These are phyloP conservation scores for Mamestra configurata DNA, from an alignment of 1,140 invertebrate genomes.

Conservation along the genomic window DNA sequence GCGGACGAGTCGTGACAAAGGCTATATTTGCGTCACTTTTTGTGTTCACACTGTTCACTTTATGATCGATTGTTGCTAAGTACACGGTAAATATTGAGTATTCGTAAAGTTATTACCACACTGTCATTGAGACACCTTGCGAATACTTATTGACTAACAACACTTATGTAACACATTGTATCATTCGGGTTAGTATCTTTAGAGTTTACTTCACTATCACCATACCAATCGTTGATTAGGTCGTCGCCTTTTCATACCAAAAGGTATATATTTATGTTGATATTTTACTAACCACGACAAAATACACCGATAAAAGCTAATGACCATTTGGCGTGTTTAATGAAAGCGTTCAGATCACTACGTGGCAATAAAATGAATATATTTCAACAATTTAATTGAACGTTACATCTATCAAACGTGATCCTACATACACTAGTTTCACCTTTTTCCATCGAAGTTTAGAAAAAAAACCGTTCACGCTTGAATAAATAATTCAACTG, in stretches of 20 bases:
- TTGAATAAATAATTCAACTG: slow-evolving; percentile 36
- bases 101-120: background rate
- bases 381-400: slow-evolving; percentile 56
- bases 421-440: slow-evolving; percentile 45
- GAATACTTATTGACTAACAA: slow-evolving; percentile 6
- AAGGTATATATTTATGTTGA: background rate
- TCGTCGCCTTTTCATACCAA: background rate
- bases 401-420: slow-evolving; percentile 40
- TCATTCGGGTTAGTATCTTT: background rate
- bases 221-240: slow-evolving; percentile 32
- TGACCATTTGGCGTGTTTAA: slow-evolving; percentile 54
- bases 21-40: slow-evolving; percentile 41
- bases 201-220: slow-evolving; percentile 11
- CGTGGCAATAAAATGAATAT: slow-evolving; percentile 52
- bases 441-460: slow-evolving; percentile 32
- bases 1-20: slow-evolving; percentile 50
- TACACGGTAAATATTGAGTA: slow-evolving; percentile 41
- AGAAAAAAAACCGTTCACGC: slow-evolving; percentile 27
- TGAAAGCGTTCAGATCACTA: slow-evolving; percentile 38
- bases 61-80: slow-evolving; percentile 37
- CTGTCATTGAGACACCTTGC: background rate
- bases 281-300: slow-evolving; percentile 22
- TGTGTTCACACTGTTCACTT: slow-evolving; percentile 1
- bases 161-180: background rate
- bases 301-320: slow-evolving; percentile 42